These are phyloP conservation scores for Chymomyza costata DNA, from an alignment of 1,140 invertebrate genomes.

Conservation along the genomic window DNA sequence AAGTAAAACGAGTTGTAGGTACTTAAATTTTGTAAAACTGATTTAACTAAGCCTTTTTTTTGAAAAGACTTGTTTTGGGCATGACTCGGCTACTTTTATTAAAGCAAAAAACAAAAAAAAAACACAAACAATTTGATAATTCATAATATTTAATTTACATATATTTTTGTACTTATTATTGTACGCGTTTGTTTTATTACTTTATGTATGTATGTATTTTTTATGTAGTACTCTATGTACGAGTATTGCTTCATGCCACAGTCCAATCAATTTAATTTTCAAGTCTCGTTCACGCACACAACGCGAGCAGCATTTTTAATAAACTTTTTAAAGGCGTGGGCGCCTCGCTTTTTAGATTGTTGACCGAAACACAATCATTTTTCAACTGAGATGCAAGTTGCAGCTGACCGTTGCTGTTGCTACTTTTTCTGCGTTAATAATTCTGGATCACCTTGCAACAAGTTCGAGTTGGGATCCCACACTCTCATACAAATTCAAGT, in stretches of 20 bases:
- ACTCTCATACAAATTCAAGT: too few relatives aligned
- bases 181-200: too few relatives aligned
- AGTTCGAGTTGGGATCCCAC: slow-evolving; percentile 40
- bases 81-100: too few relatives aligned
- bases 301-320: not conserved
- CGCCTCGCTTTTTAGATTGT: not conserved
- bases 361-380: slow-evolving; percentile 22
- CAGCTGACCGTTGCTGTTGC: slow-evolving; percentile 34
- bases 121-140: too few relatives aligned
- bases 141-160: too few relatives aligned
- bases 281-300: slow-evolving; percentile 16
- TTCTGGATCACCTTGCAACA: slow-evolving; percentile 24
- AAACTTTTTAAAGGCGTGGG: not conserved
- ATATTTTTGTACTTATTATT: slow-evolving; percentile 1
- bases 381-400: slow-evolving; percentile 27
- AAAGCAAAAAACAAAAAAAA: too few relatives aligned
- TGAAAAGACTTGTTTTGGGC: too few relatives aligned
- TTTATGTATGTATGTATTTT: slow-evolving; percentile 11
- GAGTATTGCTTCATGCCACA: not conserved
- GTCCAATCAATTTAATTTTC: slow-evolving; percentile 28
- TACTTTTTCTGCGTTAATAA: slow-evolving; percentile 27
- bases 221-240: too few relatives aligned
- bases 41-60: too few relatives aligned
- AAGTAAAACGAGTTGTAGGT: too few relatives aligned
- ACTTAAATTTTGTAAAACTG: too few relatives aligned